These are phyloP conservation scores for Minunthozetes semirufus DNA, from an alignment of 2,888 invertebrate genomes.

Conservation along the genomic window DNA sequence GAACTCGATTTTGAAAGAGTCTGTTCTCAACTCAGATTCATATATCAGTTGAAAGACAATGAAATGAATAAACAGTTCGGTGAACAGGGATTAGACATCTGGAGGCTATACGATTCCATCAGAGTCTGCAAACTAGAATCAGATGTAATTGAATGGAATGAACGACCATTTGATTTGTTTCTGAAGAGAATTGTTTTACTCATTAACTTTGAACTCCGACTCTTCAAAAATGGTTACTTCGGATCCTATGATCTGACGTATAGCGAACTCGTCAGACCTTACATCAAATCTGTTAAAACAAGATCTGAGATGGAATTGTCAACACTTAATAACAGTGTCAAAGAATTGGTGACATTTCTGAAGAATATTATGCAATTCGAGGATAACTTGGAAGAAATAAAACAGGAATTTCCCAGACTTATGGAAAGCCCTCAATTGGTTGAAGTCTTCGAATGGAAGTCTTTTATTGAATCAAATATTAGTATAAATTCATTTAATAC, in stretches of 20 bases:
- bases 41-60: conserved; percentile 5
- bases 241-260: neutral
- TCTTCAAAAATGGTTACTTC: conserved; percentile 20
- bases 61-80: neutral
- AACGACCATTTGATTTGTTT: neutral
- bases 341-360: neutral
- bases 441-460: neutral
- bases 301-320: neutral
- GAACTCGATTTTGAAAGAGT: neutral
- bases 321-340: neutral
- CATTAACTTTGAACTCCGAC: neutral
- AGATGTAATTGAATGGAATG: neutral
- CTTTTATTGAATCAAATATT: neutral
- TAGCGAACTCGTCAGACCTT: neutral
- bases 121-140: conserved; percentile 21
- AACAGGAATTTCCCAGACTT: conserved; percentile 2
- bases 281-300: neutral
- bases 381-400: neutral
- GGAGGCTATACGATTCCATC: neutral
- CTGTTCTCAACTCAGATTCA: neutral
- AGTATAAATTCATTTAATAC: neutral
- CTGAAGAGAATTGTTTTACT: neutral
- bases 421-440: neutral
- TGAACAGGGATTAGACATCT: neutral
- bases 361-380: neutral